Base-by-base conservation (phyloP, 2,888 invertebrate genomes). In the Eucriotettix oculatus region DNA sequence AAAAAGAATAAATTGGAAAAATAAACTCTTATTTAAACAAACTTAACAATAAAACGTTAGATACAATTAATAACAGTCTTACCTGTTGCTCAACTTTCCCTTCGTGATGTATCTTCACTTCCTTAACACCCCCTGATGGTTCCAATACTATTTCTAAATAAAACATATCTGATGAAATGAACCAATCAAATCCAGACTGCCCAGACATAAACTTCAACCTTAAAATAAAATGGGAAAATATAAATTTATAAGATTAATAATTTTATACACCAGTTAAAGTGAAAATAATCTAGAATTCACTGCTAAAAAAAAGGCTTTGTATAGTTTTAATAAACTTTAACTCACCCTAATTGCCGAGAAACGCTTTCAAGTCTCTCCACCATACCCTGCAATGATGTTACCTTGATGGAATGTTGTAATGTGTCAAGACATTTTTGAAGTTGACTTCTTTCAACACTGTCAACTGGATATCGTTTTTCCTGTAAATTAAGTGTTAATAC, bases 151-250 rank as follows among this genome's bases (percentile, higher is more conserved):
- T 88, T 77, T 96, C 94, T 67, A 96, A 79, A 73, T 91, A 94
- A 74, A 96, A 96, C 94, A 95, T 94, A 71, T 96, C 96, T 0
- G 93, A 93, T 52, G 91, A 93, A 72, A 96, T 93, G 71, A 93
- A 93, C 63, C 91, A 79, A 69, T 87, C 87, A 9, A 85, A 84
- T 54, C 87, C 87, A 57, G 87, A 84, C 62, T 86, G 83, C 59
- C 89, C 90, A 64, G 88, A 86, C 70, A 89, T 87, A 74, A 93
- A 92, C 72, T 93, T 92, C 60, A 94, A 78, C 52, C 88, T 88
- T 73, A 56, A 60, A 60, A 53, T 52, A 62, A 16, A 61, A 40
- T 11, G 14, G 5, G 9, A 58, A 61, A 7, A 55, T 54, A 55
- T 10, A 1, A 59, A 9, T 16, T 59, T 16, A 17, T 9, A 10